These are phyloP conservation scores for Neotragus pygmaeus DNA, from an alignment of 2,113 vertebrate species.

Conservation along the genomic window DNA sequence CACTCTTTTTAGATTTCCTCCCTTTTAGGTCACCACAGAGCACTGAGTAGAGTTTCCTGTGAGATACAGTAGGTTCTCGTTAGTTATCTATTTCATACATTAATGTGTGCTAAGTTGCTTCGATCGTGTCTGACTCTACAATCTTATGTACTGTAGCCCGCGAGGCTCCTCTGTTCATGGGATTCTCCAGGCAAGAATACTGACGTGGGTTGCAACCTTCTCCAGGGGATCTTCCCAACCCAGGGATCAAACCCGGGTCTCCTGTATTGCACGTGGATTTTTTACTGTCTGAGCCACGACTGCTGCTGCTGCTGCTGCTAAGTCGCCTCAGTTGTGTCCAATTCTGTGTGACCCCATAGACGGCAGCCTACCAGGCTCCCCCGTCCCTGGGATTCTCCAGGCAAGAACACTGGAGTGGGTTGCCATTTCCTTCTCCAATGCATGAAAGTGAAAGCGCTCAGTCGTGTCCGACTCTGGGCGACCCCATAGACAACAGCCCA, in stretches of 20 bases:
- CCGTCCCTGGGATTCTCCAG: too few relatives aligned
- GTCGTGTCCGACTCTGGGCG: too few relatives aligned
- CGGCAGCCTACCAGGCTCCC: too few relatives aligned
- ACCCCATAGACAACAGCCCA: too few relatives aligned
- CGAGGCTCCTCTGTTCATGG: background rate
- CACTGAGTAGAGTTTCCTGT: background rate
- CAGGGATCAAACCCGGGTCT: background rate
- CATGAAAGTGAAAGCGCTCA: too few relatives aligned
- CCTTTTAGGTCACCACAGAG: background rate
- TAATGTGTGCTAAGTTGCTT: background rate
- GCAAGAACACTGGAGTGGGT: too few relatives aligned
- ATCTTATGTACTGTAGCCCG: background rate
- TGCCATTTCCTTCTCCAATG: too few relatives aligned
- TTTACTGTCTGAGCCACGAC: background rate
- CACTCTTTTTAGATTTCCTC: background rate
- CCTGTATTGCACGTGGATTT: background rate
- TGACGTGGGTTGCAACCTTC: background rate
- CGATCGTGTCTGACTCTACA: background rate
- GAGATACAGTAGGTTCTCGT: background rate
- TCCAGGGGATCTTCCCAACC: background rate
- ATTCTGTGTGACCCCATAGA: too few relatives aligned
- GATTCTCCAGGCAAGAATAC: background rate
- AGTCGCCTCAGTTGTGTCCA: too few relatives aligned
- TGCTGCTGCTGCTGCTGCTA: too few relatives aligned
- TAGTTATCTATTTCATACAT: background rate